phyloP scores from a whole-genome alignment of 2,888 invertebrate species.

The Thereva nobilitata region DNA sequence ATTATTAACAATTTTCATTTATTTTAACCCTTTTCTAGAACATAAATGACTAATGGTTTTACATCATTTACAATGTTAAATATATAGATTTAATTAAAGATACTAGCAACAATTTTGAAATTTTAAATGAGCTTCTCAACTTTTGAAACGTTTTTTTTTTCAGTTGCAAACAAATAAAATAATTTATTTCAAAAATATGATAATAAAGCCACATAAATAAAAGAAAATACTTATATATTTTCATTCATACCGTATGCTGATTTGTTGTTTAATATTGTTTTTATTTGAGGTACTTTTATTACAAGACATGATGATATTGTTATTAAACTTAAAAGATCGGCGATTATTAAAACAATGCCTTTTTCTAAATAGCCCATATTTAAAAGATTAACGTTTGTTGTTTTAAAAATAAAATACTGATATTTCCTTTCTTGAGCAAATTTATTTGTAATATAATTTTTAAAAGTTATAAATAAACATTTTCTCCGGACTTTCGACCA shows the following conservation, averaged over 20 bases:
- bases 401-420: neutral
- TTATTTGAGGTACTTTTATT: conserved; percentile 82
- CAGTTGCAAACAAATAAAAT: neutral
- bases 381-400: neutral
- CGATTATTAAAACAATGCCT: conserved; percentile 51
- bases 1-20: too few relatives aligned
- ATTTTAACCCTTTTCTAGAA: too few relatives aligned
- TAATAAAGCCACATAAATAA: conserved; percentile 23
- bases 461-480: too few relatives aligned
- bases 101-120: too few relatives aligned
- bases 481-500: too few relatives aligned
- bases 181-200: conserved; percentile 32
- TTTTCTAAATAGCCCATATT: conserved; percentile 50
- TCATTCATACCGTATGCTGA: conserved; percentile 71
- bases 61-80: too few relatives aligned
- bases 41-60: too few relatives aligned
- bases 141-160: too few relatives aligned
- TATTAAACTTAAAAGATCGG: conserved; percentile 69
- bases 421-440: neutral
- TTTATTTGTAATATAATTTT: too few relatives aligned
- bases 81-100: too few relatives aligned
- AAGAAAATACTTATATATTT: neutral
- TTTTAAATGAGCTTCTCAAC: too few relatives aligned
- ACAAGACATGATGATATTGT: conserved; percentile 78
- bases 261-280: conserved; percentile 66